Evolutionary conservation across 92 coral and sea anemone genomes (phyloP).

Genomic region (Actinostola sp.): DNA sequence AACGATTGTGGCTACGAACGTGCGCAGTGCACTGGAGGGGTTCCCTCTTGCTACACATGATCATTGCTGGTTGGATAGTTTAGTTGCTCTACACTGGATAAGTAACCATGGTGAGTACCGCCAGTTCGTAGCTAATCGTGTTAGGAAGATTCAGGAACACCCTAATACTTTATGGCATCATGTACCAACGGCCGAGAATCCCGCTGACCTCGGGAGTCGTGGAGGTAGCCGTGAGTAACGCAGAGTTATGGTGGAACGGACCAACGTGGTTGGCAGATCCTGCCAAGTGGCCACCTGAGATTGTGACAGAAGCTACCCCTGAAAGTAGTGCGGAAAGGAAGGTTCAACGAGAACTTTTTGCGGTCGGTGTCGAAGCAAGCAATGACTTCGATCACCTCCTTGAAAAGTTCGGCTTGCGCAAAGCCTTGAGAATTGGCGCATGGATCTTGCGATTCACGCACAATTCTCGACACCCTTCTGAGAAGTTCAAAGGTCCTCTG

Average conservation of each 20-base stretch:
- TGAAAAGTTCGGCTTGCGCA: conserved; percentile 23
- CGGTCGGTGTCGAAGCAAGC: conserved; percentile 23
- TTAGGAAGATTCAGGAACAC: conserved; percentile 29
- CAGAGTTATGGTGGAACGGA: conserved; percentile 43
- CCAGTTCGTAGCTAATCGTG: conserved; percentile 42
- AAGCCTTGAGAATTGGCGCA: conserved; percentile 32
- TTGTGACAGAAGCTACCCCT: conserved; percentile 28
- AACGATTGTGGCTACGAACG: not conserved
- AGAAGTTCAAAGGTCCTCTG: conserved; percentile 17
- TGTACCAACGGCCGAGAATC: conserved; percentile 51
- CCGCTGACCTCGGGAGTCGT: conserved; percentile 52
- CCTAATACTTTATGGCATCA: conserved; percentile 29
- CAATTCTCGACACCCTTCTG: too few relatives aligned
- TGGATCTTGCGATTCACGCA: conserved; percentile 42
- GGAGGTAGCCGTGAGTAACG: conserved; percentile 42
- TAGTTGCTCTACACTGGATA: conserved; percentile 65
- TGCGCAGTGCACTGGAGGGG: conserved; percentile 6
- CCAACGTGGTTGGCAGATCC: conserved; percentile 43
- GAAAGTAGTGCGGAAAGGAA: conserved; percentile 26
- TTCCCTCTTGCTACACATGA: conserved; percentile 6
- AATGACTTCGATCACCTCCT: conserved; percentile 15
- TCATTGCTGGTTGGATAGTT: conserved; percentile 63
- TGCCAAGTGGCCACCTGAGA: conserved; percentile 31
- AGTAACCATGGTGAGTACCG: conserved; percentile 32
- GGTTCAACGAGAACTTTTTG: too few relatives aligned